Percentiles rank a stretch among this genome's conserved stretches.
These are phyloP conservation scores for Trematocara marginatum DNA, from an alignment of 2,113 vertebrate genomes.

Conservation along the genomic window DNA sequence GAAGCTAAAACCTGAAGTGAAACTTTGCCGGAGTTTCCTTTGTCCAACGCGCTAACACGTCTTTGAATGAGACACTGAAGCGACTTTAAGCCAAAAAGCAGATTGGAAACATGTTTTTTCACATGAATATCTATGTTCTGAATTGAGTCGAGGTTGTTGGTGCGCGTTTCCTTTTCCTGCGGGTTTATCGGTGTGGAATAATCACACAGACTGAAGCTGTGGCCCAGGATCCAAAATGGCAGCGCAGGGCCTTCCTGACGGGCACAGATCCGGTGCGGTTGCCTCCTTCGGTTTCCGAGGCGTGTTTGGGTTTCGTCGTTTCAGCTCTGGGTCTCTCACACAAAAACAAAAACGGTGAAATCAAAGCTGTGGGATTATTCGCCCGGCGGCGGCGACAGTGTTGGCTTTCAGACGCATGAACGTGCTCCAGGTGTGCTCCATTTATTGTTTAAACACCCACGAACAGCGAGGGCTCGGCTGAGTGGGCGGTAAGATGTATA, in stretches of 20 bases:
- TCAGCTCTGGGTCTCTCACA: neutral
- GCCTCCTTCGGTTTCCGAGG: neutral
- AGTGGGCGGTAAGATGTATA: neutral
- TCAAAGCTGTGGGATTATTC: constrained; percentile 14
- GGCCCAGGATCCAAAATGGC: constrained; percentile 11
- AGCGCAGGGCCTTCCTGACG: neutral
- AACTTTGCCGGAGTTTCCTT: neutral
- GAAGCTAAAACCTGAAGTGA: neutral
- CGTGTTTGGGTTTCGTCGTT: neutral
- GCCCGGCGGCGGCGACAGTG: neutral
- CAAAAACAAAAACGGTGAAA: neutral
- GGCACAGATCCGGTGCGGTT: neutral
- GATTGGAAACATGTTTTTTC: neutral
- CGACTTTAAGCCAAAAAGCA: neutral
- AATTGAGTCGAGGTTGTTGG: neutral
- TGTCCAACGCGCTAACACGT: neutral
- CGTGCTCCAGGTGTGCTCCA: neutral
- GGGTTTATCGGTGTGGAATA: neutral
- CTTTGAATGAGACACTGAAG: neutral
- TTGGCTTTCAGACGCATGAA: neutral
- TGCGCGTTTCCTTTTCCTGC: neutral
- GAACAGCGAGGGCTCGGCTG: neutral
- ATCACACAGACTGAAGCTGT: neutral
- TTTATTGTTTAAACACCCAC: neutral
- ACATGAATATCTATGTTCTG: neutral